phyloP scores from a whole-genome alignment of 2,888 invertebrate genomes.

The Ophion ellenae region DNA sequence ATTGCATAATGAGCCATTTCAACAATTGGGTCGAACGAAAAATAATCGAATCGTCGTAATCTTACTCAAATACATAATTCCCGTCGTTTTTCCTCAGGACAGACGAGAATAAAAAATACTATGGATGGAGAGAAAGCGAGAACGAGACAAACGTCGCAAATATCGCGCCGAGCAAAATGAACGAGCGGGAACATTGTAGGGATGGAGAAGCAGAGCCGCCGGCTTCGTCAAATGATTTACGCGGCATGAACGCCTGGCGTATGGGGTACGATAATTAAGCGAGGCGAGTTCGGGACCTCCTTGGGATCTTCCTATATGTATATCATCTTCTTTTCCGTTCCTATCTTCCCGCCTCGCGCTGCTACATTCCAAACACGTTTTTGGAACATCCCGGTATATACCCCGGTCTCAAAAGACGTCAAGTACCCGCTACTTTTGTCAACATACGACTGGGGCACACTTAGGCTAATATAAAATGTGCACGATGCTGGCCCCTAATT shows the following conservation, averaged over 20 bases:
- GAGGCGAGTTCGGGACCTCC: constrained; percentile 67
- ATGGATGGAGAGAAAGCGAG: neutral
- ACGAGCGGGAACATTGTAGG: constrained; percentile 42
- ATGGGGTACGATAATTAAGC: constrained; percentile 81
- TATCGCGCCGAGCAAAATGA: constrained; percentile 19
- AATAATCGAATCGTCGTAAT: neutral
- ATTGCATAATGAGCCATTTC: neutral
- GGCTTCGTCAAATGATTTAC: constrained; percentile 80
- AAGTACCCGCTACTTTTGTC: neutral
- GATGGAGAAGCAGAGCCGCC: constrained; percentile 28
- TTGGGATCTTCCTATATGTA: constrained; percentile 9
- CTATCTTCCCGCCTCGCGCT: neutral
- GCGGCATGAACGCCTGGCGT: constrained; percentile 78
- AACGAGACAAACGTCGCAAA: neutral
- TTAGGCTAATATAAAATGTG: neutral
- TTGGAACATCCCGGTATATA: neutral
- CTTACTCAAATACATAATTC: neutral
- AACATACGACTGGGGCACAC: neutral
- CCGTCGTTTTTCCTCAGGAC: neutral
- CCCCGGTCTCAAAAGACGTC: neutral
- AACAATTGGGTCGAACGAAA: neutral
- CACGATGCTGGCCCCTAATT: neutral
- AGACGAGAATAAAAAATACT: neutral
- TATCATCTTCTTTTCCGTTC: constrained; percentile 16
- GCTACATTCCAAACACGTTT: neutral